Base-by-base conservation (phyloP, 2,797 vertebrate species). In the Scomberomorus guttatus region DNA sequence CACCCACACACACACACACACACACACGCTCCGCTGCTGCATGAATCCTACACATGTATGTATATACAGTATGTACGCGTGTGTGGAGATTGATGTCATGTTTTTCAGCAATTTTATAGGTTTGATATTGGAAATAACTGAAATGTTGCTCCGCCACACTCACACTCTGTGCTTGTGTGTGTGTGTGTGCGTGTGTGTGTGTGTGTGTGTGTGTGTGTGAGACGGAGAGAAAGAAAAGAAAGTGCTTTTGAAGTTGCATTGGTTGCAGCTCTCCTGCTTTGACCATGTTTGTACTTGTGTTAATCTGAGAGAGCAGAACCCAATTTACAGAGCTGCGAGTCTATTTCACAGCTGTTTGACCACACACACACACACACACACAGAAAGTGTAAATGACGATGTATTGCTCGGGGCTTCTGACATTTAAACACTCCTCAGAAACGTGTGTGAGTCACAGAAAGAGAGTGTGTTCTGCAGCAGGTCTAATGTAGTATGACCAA, bases 261-360 rank as follows among this genome's bases (percentile, higher is more conserved):
- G 72, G 84, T 78, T 79, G 84, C 85, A 80, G 85, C 77, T 79
- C 70, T 77, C 68, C 77, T 70, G 80, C 78, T 88, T 86, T 75
- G 72, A 81, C 85, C 79, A 52, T 82, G 90, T 93, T 93, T 89
- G 87, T 91, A 90, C 86, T 90, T 50, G 88, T 83, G 84, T 90
- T 91, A 89, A 93, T 90, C 90, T 90, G 79, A 84, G 77, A 88
- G 84, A 87, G 89, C 88, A 91, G 81, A 84, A 92, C 80, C 82
- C 92, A 93, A 91, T 93, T 90, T 92, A 88, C 75, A 82, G 84
- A 88, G 76, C 90, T 75, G 77, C 42, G 65, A 87, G 84, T 90
- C 87, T 87, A 90, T 92, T 92, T 93, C 89, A 93, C 90, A 89
- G 86, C 82, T 89, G 88, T 92, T 91, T 92, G 89, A 88, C 85